Percentiles rank a stretch among this genome's conserved stretches.
Evolutionary conservation across 2,113 vertebrate genomes (phyloP).

Genomic region (Pterocles burchelli): DNA sequence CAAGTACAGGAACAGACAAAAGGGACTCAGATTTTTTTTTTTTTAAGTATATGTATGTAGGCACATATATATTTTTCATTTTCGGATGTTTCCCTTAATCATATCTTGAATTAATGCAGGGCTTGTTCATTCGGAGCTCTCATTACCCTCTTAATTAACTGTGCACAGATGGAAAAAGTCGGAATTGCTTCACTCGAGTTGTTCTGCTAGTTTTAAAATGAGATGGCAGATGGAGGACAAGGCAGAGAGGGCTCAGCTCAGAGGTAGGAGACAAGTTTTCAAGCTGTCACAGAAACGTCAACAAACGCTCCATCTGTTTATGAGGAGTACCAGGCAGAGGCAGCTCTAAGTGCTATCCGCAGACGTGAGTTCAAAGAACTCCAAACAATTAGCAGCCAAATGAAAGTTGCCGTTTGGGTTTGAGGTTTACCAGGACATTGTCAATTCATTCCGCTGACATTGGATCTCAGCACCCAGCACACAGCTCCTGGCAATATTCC

Average conservation of each 20-base stretch:
- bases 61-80: conserved; percentile 37
- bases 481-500: fast-evolving
- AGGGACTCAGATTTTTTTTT: not conserved
- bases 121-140: conserved; percentile 82
- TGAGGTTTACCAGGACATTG: not conserved
- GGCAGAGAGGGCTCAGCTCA: conserved; percentile 77
- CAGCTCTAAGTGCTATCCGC: conserved; percentile 44
- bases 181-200: conserved; percentile 82
- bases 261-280: conserved; percentile 84
- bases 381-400: conserved; percentile 47
- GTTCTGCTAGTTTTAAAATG: conserved; percentile 85
- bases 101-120: conserved; percentile 85
- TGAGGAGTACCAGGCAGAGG: conserved; percentile 65
- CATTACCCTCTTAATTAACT: conserved; percentile 89
- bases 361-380: conserved; percentile 60
- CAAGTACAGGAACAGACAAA: conserved; percentile 10
- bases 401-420: not conserved
- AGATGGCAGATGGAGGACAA: conserved; percentile 83
- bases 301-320: conserved; percentile 83
- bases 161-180: conserved; percentile 87
- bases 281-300: conserved; percentile 83
- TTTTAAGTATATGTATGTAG: not conserved
- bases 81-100: conserved; percentile 80
- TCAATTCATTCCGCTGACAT: not conserved
- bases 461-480: not conserved